These are phyloP conservation scores for Dinomys branickii DNA, from an alignment of 2,113 vertebrate species.

Conservation along the genomic window DNA sequence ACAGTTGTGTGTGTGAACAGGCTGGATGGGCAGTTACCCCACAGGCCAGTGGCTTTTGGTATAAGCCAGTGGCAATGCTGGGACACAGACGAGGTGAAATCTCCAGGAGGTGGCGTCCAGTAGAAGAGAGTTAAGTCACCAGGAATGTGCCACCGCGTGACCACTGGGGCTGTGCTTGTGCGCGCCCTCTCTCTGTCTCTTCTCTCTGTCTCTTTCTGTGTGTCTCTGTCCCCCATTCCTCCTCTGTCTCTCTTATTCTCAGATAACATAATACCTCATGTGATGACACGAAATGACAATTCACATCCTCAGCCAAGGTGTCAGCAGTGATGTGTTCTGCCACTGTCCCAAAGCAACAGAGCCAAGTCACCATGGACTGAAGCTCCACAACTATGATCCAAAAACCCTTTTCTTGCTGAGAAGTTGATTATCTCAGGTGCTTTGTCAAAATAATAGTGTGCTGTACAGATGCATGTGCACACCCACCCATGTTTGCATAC, in stretches of 20 bases:
- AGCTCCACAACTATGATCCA: background rate
- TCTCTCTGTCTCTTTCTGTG: background rate
- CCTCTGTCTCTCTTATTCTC: background rate
- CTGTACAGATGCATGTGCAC: background rate
- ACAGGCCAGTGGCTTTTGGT: background rate
- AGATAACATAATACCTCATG: background rate
- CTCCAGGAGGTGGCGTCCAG: background rate
- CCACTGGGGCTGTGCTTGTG: background rate
- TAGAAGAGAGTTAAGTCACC: background rate
- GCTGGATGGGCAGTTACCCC: background rate
- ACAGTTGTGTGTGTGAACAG: accelerated
- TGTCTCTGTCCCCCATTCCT: background rate
- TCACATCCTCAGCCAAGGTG: background rate
- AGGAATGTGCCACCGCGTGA: background rate
- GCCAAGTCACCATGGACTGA: background rate
- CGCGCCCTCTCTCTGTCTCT: too few species aligned
- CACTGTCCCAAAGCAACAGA: background rate
- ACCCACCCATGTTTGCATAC: too few species aligned
- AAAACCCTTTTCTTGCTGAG: background rate
- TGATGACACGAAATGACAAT: background rate
- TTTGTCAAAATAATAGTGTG: background rate
- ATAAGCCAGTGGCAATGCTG: too few species aligned
- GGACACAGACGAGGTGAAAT: background rate
- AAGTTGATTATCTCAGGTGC: background rate
- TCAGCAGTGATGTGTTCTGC: background rate